Evolutionary conservation across 2,797 vertebrate species (phyloP), one percentile per base, ranked within the genome.

Genomic region (Sebastes oblongus): DNA sequence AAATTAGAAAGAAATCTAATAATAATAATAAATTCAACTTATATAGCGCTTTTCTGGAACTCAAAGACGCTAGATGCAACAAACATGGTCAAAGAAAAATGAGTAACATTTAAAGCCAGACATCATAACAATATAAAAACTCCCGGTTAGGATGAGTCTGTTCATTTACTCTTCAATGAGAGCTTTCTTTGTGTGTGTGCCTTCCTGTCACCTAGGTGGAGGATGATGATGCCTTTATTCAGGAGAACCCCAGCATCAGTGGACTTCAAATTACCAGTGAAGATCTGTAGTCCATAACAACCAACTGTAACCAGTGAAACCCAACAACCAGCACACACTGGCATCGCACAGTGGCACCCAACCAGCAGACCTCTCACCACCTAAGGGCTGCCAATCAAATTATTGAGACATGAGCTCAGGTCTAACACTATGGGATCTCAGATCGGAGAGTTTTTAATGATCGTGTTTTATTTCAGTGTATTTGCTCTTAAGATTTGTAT

Each of bases 261-360:
- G 91, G 69, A 65, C 85, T 95, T 25, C 25, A 66, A 10, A 27
- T 96, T 46, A 94, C 82, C 20, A 78, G 67, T 10, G 94, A 95
- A 5, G 95, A 96, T 87, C 52, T 95, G 76, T 93, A 88, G 82
- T 66, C 77, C 42, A 24, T 14, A 18, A 72, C 36, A 64, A 71
- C 22, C 29, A 67, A 36, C 54, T 67, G 25, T 6, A 34, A 52
- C 62, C 27, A 58, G 8, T 65, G 18, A 56, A 75, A 66, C 2
- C 1, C 14, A 72, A 32, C 29, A 39, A 52, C 34, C 62, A 61
- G 52, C 54, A 13, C 6, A 46, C 9, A 58, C 2, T n/a, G 9
- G n/a, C 61, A 55, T 66, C 20, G 3, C 46, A 20, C 50, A 18
- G 14, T 22, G 8, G 24, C 50, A 50, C 42, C 18, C 60, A 36